Evolutionary conservation across 2,113 vertebrate genomes (phyloP).

Genomic region (Festucalex cinctus): DNA sequence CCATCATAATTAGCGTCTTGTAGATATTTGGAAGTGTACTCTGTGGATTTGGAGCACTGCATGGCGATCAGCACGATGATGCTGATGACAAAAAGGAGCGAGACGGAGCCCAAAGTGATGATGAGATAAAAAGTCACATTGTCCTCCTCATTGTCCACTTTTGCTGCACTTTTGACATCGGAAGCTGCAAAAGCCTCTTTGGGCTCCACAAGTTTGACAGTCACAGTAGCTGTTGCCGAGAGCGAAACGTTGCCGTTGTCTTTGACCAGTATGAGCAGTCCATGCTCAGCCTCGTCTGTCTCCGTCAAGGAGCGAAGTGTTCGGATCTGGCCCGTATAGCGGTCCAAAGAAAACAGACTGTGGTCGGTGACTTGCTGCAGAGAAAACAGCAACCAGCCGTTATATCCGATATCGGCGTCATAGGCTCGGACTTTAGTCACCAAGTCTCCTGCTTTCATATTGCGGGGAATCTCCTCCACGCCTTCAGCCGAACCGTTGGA

Average conservation of each 20-base stretch:
- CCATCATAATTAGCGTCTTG: slow-evolving; percentile 54
- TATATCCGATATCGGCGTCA: slow-evolving; percentile 68
- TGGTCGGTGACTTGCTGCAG: slow-evolving; percentile 58
- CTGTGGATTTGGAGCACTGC: slow-evolving; percentile 58
- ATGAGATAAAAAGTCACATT: slow-evolving; percentile 57
- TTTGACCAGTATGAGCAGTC: slow-evolving; percentile 62
- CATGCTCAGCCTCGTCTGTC: slow-evolving; percentile 56
- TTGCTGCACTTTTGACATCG: slow-evolving; percentile 37
- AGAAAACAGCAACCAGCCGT: slow-evolving; percentile 66
- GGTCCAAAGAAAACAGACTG: slow-evolving; percentile 60
- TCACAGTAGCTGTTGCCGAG: slow-evolving; percentile 62
- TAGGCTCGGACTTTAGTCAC: slow-evolving; percentile 67
- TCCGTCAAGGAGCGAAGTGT: slow-evolving; percentile 62
- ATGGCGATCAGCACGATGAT: slow-evolving; percentile 56
- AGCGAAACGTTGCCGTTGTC: slow-evolving; percentile 64
- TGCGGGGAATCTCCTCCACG: slow-evolving; percentile 59
- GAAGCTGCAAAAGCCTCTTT: slow-evolving; percentile 62
- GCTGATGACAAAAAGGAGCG: slow-evolving; percentile 57
- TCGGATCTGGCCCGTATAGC: slow-evolving; percentile 66
- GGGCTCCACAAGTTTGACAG: slow-evolving; percentile 53
- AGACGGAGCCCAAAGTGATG: slow-evolving; percentile 58
- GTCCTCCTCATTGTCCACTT: slow-evolving; percentile 16
- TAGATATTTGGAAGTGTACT: slow-evolving; percentile 51
- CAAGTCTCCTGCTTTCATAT: slow-evolving; percentile 56
- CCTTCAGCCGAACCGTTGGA: slow-evolving; percentile 57